Base-by-base conservation (phyloP, 1,140 invertebrate species). In the Anthonomus grandis region DNA sequence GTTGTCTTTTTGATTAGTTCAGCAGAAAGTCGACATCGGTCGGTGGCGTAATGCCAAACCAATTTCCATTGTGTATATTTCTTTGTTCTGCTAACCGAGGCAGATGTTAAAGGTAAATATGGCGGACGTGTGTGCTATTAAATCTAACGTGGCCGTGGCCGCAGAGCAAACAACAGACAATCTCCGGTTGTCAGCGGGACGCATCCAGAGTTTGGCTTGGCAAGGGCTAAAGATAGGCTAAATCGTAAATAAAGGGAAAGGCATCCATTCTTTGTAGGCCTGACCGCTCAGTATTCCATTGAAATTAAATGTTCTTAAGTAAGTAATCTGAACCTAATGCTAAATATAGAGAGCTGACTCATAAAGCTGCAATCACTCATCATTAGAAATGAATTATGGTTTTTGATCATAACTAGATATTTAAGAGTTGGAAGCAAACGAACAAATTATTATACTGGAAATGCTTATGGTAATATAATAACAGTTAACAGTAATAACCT, bases 91-190 rank as follows among this genome's bases (percentile, higher is more conserved):
- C 47, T 44, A 51, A 50, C 42, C 27, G 52, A 41, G 27, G 41
- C 60, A 64, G 60, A 65, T 63, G 63, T 60, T 48, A 45, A 63
- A 63, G 31, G 39, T 58, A 65, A 65, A 65, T 57, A 65, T 42
- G 31, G 31, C 53, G 34, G 60, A 62, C 60, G 62, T 65, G 58
- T 65, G 60, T 50, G 55, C 50, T 59, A 64, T 64, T 64, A 64
- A 58, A 60, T 57, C 60, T 53, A 58, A 54, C 39, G 46, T 42
- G 47, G 57, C 54, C 34, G 50, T 51, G 57, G 48, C 56, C 60
- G 51, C 60, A 59, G 58, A 57, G 38, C 41, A 65, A 65, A 65
- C 60, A 65, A 63, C 42, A 61, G 60, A 64, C 63, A 65, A 65
- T 65, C 63, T 65, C 63, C 63, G 63, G 63, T 60, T 60, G 60